Evolutionary conservation across 1,140 invertebrate species (phyloP).

Genomic region (Macrobrachium nipponense): DNA sequence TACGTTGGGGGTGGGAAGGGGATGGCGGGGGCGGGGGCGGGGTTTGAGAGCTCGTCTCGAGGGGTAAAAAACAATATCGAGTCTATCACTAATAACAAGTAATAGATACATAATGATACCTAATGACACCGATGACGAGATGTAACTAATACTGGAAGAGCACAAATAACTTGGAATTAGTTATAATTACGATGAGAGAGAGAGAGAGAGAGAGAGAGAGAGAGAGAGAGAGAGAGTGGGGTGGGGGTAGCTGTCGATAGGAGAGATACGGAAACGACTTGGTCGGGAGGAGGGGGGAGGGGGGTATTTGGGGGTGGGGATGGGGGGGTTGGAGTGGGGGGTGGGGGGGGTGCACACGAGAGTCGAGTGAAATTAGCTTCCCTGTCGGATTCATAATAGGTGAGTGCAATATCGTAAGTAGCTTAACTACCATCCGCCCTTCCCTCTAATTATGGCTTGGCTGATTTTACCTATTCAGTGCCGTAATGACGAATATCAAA

Average conservation of each 20-base stretch:
- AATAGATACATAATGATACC: slow-evolving; percentile 42
- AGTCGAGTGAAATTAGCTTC: neutral
- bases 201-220: slow-evolving; percentile 31
- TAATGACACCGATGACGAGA: slow-evolving; percentile 33
- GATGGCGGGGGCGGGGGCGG: neutral
- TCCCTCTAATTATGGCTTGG: too few relatives aligned
- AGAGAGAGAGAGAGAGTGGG: neutral
- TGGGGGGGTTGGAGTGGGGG: neutral
- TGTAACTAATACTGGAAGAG: slow-evolving; percentile 47
- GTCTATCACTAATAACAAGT: slow-evolving; percentile 34
- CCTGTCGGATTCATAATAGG: too few relatives aligned
- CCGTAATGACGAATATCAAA: too few relatives aligned
- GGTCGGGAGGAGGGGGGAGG: neutral
- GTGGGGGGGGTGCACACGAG: neutral
- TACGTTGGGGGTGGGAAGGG: neutral
- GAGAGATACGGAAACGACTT: neutral
- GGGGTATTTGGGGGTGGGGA: neutral
- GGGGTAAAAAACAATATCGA: slow-evolving; percentile 41
- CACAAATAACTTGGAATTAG: slow-evolving; percentile 53
- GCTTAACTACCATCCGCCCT: too few relatives aligned
- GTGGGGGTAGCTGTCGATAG: neutral
- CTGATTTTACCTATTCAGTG: too few relatives aligned
- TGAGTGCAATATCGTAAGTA: too few relatives aligned
- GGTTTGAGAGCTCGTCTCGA: neutral
- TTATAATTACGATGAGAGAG: slow-evolving; percentile 28